phyloP scores from a whole-genome alignment of 2,113 vertebrate genomes.

The Antechinus stuartii region DNA sequence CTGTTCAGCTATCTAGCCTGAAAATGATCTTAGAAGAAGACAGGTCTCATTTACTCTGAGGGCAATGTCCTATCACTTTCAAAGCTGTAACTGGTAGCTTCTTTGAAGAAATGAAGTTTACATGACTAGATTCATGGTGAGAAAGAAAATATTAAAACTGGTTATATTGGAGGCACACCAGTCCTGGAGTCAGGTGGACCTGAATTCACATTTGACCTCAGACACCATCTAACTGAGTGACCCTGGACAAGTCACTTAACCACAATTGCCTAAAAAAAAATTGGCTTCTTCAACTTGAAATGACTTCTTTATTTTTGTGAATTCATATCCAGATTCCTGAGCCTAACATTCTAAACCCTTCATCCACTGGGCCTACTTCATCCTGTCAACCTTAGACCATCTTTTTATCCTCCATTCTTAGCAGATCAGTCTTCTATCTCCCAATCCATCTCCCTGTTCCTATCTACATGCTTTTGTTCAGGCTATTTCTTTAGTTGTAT shows the following conservation, averaged over 20 bases:
- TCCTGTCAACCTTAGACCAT: not conserved
- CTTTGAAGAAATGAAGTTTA: not conserved
- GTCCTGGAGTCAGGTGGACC: not conserved
- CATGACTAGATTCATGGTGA: not conserved
- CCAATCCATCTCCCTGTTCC: not conserved
- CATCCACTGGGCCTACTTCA: not conserved
- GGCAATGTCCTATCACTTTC: not conserved
- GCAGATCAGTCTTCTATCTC: not conserved
- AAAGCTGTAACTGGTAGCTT: not conserved
- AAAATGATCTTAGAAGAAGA: not conserved
- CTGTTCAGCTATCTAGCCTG: not conserved
- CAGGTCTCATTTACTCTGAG: not conserved
- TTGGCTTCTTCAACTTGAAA: too few species aligned
- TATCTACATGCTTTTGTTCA: not conserved
- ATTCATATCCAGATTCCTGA: not conserved
- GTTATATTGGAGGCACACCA: not conserved
- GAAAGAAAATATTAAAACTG: not conserved
- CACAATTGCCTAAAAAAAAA: too few species aligned
- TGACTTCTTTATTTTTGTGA: too few species aligned
- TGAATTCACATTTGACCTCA: not conserved
- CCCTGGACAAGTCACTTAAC: not conserved
- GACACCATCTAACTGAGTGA: not conserved
- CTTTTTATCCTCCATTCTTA: not conserved
- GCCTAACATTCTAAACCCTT: not conserved
- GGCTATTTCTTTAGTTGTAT: not conserved